These are phyloP conservation scores for Pseudomyrmex pallidus DNA, from an alignment of 1,140 invertebrate genomes.

Conservation along the genomic window DNA sequence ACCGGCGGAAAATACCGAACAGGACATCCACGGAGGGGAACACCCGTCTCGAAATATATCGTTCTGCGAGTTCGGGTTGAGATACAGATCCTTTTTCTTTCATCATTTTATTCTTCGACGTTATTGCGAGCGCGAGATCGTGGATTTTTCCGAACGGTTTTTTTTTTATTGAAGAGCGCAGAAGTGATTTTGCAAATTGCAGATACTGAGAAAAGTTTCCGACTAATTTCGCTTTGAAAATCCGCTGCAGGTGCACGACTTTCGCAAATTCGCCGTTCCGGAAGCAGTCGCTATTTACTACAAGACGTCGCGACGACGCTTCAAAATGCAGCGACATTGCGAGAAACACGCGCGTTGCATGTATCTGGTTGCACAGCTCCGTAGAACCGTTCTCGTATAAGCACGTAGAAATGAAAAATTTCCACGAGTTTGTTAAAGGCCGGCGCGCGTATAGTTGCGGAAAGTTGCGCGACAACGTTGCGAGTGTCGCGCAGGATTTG, in stretches of 20 bases:
- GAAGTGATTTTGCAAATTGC: constrained; percentile 34
- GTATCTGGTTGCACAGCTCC: not conserved
- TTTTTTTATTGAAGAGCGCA: not conserved
- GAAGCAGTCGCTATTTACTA: not conserved
- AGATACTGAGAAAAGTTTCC: constrained; percentile 30
- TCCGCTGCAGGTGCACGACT: constrained; percentile 24
- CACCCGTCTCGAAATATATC: constrained; percentile 30
- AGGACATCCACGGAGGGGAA: not conserved
- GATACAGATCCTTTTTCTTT: constrained; percentile 1
- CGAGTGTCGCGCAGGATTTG: constrained; percentile 23
- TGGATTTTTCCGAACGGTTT: constrained; percentile 22
- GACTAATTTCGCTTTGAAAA: constrained; percentile 38
- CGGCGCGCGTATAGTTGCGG: not conserved
- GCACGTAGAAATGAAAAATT: constrained; percentile 41
- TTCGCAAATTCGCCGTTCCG: constrained; percentile 22
- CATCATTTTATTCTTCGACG: not conserved
- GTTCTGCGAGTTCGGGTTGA: not conserved
- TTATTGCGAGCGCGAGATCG: not conserved
- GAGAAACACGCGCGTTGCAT: not conserved
- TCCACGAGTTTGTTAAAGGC: constrained; percentile 35
- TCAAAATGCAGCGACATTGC: not conserved
- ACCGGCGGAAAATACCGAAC: constrained; percentile 5
- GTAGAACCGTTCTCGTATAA: constrained; percentile 3
- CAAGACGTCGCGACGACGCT: constrained; percentile 19
- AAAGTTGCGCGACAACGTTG: constrained; percentile 29